phyloP scores from a whole-genome alignment of 2,888 invertebrate genomes.

The Trichogramma evanescens region DNA sequence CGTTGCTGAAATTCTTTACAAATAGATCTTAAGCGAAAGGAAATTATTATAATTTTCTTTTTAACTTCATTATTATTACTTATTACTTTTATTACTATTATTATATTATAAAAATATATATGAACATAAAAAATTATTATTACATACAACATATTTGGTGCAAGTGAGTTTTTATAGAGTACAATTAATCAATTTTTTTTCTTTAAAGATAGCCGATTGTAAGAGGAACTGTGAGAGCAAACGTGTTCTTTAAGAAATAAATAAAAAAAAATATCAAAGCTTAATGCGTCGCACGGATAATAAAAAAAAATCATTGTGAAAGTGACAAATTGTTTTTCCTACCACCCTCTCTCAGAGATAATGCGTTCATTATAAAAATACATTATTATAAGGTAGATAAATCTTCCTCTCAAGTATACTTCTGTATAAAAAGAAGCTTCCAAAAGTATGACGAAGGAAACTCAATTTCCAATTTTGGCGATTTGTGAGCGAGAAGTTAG shows the following conservation, averaged over 20 bases:
- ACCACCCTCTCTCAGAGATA: not conserved
- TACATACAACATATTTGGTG: not conserved
- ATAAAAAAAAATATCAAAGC: not conserved
- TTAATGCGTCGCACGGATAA: not conserved
- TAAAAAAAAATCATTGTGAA: not conserved
- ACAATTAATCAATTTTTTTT: not conserved
- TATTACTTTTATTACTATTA: not conserved
- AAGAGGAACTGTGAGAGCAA: not conserved
- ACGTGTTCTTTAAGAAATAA: not conserved
- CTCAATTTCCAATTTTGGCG: not conserved
- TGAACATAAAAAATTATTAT: too few relatives aligned
- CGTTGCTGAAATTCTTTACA: not conserved
- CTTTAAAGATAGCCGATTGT: not conserved
- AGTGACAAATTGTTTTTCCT: not conserved
- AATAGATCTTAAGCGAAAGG: constrained; percentile 3
- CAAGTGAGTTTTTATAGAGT: constrained; percentile 1
- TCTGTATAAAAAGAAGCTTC: not conserved
- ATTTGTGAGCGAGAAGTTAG: not conserved
- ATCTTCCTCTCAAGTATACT: not conserved
- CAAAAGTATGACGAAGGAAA: not conserved
- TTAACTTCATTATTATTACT: not conserved
- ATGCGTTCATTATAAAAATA: constrained; percentile 1
- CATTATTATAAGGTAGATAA: not conserved
- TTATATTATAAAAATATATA: not conserved
- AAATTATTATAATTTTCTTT: not conserved